Conservation (phyloP, 2,113 vertebrate genomes). For the Marcusenius ussheri region DNA sequence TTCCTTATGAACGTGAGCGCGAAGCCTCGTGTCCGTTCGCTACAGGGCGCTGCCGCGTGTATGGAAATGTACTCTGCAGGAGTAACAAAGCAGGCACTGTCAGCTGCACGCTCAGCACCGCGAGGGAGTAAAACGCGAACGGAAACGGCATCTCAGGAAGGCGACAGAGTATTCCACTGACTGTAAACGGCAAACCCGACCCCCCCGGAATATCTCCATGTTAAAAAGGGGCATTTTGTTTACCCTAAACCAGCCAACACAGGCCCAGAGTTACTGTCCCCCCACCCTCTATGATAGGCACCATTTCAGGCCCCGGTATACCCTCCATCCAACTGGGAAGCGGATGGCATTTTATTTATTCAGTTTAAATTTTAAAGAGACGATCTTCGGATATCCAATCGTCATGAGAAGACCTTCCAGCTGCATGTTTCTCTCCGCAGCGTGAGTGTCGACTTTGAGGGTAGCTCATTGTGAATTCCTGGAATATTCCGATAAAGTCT, state of each 20-base stretch:
- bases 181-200: neutral
- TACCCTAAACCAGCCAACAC: neutral
- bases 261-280: neutral
- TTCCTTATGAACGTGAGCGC: neutral
- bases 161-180: neutral
- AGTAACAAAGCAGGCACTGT: neutral
- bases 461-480: neutral
- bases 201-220: neutral
- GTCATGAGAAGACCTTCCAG: neutral
- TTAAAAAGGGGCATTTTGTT: neutral
- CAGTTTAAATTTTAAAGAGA: neutral
- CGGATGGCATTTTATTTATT: neutral
- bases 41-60: neutral
- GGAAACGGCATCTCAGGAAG: neutral
- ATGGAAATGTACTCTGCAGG: neutral
- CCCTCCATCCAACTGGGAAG: neutral
- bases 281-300: neutral
- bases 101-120: neutral
- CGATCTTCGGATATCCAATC: neutral
- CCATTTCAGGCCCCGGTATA: neutral
- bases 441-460: neutral
- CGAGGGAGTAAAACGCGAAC: neutral
- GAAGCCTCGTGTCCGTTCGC: neutral
- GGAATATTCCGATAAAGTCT: neutral
- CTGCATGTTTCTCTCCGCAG: neutral